These are phyloP conservation scores for Chelon auratus DNA, from an alignment of 2,797 vertebrate genomes.

Conservation along the genomic window DNA sequence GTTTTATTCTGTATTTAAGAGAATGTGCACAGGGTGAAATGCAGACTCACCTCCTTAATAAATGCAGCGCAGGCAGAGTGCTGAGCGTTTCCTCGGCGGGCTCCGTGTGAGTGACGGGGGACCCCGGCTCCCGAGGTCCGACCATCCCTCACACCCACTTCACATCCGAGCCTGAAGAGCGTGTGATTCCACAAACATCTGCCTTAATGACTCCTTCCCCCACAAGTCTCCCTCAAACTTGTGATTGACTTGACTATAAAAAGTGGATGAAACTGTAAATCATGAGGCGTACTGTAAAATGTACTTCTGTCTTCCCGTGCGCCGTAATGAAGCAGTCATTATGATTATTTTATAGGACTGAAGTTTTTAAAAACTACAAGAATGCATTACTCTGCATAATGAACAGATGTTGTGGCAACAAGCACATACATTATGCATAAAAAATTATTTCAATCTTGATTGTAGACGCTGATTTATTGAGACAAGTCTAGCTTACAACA, in stretches of 20 bases:
- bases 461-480: conserved; percentile 98
- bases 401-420: conserved; percentile 99
- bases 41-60: neutral
- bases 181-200: conserved; percentile 81
- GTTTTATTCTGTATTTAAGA: neutral
- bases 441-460: conserved; percentile 98
- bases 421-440: conserved; percentile 97
- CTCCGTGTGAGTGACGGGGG: conserved; percentile 62
- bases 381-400: conserved; percentile 96
- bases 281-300: conserved; percentile 84
- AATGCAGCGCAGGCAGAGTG: conserved; percentile 31
- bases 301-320: conserved; percentile 84
- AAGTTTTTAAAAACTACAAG: conserved; percentile 97
- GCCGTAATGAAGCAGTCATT: conserved; percentile 90
- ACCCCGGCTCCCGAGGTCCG: conserved; percentile 47
- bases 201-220: conserved; percentile 78
- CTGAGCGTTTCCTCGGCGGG: neutral
- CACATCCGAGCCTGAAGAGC: conserved; percentile 52
- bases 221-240: conserved; percentile 82
- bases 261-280: conserved; percentile 86
- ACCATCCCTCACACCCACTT: conserved; percentile 64
- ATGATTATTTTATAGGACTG: conserved; percentile 92
- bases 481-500: conserved; percentile 94
- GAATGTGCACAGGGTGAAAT: neutral
- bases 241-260: conserved; percentile 86